Evolutionary conservation across 2,113 vertebrate genomes (phyloP), one percentile per base, ranked within the genome.

Genomic region (Herpailurus yagouaroundi): DNA sequence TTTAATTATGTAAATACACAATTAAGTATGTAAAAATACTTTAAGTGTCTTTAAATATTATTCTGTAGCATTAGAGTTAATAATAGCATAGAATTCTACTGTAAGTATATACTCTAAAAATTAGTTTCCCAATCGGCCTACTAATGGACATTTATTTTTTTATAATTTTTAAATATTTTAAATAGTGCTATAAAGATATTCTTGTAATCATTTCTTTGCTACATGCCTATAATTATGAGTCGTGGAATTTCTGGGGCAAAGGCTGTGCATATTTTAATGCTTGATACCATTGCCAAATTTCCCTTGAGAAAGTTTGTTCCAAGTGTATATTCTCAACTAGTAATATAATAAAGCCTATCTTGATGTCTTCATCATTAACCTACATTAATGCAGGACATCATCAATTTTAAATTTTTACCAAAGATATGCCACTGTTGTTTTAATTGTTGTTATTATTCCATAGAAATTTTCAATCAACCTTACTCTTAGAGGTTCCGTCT

Each of bases 151-250:
- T 68, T 94, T 96, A 50, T 15, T 80, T 91, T 96, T 96, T 95
- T 50, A 48, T 89, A 85, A 92, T 82, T 87, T 94, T 93, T 48
- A 64, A 90, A 69, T 88, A 93, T 69, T 96, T 88, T 87, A 76
- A 73, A 15, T 88, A 89, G 7, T 85, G 12, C 31, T 89, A 29
- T 79, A 68, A 94, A 77, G 73, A 83, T 41, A 92, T 92, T 96
- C n/a, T 73, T 83, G 2, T 74, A 76, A 94, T 15, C 8, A 45
- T 63, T 92, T 93, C 52, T 92, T 74, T 94, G 45, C 27, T 69
- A 0, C 8, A 82, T 52, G n/a, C 13, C 82, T 93, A 29, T 85
- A 91, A 71, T 93, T 92, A 60, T 79, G 66, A 79, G 25, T 36
- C 66, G 77, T 38, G 2, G n/a, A 93, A 96, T 89, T 94, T 95